Evolutionary conservation across 2,797 vertebrate genomes (phyloP), one percentile per base, ranked within the genome.

Genomic region (Sebastiscus albofasciatus): DNA sequence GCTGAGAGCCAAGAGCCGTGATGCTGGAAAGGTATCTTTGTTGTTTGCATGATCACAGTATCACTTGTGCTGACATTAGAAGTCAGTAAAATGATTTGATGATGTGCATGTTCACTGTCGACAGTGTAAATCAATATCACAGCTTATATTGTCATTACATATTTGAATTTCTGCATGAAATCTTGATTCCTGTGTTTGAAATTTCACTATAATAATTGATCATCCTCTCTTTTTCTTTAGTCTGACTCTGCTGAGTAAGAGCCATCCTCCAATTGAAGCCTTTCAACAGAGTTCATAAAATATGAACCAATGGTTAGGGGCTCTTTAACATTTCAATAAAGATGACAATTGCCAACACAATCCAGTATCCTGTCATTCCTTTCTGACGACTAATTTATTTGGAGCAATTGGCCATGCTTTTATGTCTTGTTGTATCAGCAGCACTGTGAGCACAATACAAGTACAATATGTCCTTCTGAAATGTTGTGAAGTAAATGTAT

Each of bases 1-100:
- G 84, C 93, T 98, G 67, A 95, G 97, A 82, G 95, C 34, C 13
- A 98, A 97, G 85, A 98, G 95, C 78, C 94, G 97, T 0, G 97
- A 98, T 6, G 16, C 91, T 52, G 96, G 95, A 71, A 97, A 94
- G 87, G 31, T 95, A 87, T 1, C 12, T 22, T n/a, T 31, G 31
- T 61, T 59, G 11, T 74, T 67, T 72, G 6, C 8, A 52, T 60
- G n/a, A 46, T 65, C 39, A 31, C 14, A 31, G 27, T 24, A 26
- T 56, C 2, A 52, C 6, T 72, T 22, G 9, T 66, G 7, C 20
- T 59, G 6, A 29, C 9, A 64, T 4, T 14, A 22, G 2, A 36
- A 36, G 14, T 31, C 24, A 72, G 34, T 26, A 8, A 31, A 54
- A 18, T 26, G 0, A 24, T 69, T 29, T 64, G 6, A 65, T 58